These are phyloP conservation scores for Drosophila saltans DNA, from an alignment of 1,140 invertebrate genomes.

Conservation along the genomic window DNA sequence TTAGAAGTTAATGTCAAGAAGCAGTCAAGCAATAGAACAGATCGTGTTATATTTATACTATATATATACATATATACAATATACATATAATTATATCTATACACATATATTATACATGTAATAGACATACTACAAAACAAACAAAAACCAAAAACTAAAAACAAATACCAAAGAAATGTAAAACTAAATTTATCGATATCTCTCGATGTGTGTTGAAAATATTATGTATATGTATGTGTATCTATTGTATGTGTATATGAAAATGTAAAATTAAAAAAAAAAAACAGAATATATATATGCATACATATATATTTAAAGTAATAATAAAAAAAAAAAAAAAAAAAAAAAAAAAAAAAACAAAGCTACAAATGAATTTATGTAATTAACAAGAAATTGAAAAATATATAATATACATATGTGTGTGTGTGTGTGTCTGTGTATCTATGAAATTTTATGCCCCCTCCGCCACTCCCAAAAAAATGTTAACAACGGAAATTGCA, in stretches of 20 bases:
- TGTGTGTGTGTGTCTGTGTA: neutral
- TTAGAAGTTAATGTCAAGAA: neutral
- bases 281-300: neutral
- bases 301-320: neutral
- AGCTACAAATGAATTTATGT: neutral
- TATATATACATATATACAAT: neutral
- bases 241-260: constrained; percentile 6
- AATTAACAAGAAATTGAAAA: neutral
- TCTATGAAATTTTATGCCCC: neutral
- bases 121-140: neutral
- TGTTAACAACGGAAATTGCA: too few species aligned
- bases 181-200: constrained; percentile 6
- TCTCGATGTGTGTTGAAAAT: constrained; percentile 13
- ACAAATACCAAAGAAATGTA: neutral
- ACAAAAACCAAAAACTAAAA: too few species aligned
- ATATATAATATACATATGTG: neutral
- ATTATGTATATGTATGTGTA: neutral
- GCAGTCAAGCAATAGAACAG: constrained; percentile 12
- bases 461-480: neutral
- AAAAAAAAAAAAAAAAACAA: neutral
- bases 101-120: constrained; percentile 1
- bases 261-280: neutral
- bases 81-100: neutral
- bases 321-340: neutral
- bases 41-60: constrained; percentile 10